phyloP scores from a whole-genome alignment of 2,113 vertebrate species.

The Motacilla tschutschensis region DNA sequence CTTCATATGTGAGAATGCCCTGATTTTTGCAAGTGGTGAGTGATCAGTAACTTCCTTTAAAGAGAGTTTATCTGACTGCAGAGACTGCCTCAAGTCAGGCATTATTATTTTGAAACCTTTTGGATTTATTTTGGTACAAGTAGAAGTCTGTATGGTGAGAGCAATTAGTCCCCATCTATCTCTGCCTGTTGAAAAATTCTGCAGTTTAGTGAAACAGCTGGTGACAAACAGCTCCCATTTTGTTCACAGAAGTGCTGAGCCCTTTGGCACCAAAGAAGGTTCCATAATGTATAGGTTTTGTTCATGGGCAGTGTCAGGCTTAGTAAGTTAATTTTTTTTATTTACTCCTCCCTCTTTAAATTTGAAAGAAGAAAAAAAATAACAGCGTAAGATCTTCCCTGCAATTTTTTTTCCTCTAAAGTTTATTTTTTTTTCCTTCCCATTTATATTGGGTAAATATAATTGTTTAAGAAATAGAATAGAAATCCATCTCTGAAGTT shows the following conservation, averaged over 20 bases:
- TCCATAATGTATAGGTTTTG: neutral
- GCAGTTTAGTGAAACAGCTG: neutral
- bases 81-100: neutral
- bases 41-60: neutral
- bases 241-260: neutral
- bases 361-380: neutral
- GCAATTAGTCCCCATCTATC: neutral
- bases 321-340: neutral
- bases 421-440: neutral
- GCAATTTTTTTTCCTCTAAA: neutral
- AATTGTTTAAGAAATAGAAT: neutral
- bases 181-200: neutral
- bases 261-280: neutral
- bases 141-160: neutral
- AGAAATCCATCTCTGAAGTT: neutral
- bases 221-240: neutral
- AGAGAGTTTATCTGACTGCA: neutral
- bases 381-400: neutral
- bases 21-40: neutral
- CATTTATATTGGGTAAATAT: neutral
- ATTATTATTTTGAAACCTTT: neutral
- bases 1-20: neutral
- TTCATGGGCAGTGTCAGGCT: neutral
- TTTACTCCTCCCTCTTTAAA: neutral
- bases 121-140: neutral